Conservation (phyloP, 1,140 invertebrate genomes). For the Adoxophyes honmai region DNA sequence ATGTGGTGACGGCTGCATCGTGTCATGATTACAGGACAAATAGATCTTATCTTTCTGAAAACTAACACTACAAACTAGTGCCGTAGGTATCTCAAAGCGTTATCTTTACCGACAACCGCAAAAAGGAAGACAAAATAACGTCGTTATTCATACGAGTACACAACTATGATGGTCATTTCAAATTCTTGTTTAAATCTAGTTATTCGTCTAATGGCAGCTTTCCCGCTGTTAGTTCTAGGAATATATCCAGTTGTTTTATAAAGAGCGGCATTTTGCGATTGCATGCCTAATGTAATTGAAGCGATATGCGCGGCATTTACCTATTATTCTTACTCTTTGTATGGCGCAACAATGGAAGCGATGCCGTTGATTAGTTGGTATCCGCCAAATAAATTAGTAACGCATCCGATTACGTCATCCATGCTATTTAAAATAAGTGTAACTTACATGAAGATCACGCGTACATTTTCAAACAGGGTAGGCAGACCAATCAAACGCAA, state of each 20-base stretch:
- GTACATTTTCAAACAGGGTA: too few relatives aligned
- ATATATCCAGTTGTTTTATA: not conserved
- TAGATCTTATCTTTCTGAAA: too few relatives aligned
- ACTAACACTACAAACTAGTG: too few relatives aligned
- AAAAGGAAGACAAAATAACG: not conserved
- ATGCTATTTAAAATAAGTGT: not conserved
- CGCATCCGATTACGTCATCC: not conserved
- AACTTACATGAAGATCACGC: too few relatives aligned
- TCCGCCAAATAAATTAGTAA: not conserved
- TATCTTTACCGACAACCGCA: too few relatives aligned
- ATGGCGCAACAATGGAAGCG: not conserved
- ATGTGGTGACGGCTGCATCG: too few relatives aligned
- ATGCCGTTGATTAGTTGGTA: not conserved
- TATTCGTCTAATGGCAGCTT: not conserved
- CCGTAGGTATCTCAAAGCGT: too few relatives aligned
- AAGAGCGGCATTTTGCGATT: not conserved
- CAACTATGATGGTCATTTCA: too few relatives aligned
- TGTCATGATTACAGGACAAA: too few relatives aligned
- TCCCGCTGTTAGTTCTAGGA: not conserved
- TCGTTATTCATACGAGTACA: too few relatives aligned
- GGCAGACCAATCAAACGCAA: too few relatives aligned
- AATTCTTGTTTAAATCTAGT: slow-evolving; percentile 3
- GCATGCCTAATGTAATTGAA: not conserved
- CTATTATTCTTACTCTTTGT: slow-evolving; percentile 5
- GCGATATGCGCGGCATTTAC: not conserved